Evolutionary conservation across 2,888 invertebrate genomes (phyloP).

Genomic region (Epiperipatus broadwayi): DNA sequence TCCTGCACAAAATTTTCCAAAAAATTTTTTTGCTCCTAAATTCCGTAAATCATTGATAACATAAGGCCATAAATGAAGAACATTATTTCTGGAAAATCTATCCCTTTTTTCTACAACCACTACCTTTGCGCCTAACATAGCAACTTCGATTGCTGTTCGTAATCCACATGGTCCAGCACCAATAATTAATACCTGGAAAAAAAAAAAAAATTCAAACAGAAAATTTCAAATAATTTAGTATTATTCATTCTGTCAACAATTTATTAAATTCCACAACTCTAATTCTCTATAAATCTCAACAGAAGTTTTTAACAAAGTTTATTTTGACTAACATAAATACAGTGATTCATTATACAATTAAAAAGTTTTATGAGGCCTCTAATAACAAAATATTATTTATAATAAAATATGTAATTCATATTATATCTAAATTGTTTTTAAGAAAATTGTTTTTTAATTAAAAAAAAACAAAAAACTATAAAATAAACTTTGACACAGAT

Average conservation of each 20-base stretch:
- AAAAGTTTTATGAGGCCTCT: too few relatives aligned
- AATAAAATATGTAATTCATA: too few relatives aligned
- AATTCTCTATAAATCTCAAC: too few relatives aligned
- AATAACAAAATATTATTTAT: too few relatives aligned
- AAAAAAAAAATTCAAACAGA: slow-evolving; percentile 15
- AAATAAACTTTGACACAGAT: too few relatives aligned
- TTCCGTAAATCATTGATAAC: slow-evolving; percentile 83
- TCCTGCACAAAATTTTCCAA: slow-evolving; percentile 95
- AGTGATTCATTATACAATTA: too few relatives aligned
- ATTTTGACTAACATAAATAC: too few relatives aligned
- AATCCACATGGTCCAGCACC: slow-evolving; percentile 92
- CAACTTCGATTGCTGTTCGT: slow-evolving; percentile 84
- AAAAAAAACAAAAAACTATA: too few relatives aligned
- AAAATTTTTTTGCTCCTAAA: slow-evolving; percentile 92
- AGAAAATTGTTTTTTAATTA: too few relatives aligned
- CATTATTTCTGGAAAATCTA: slow-evolving; percentile 83
- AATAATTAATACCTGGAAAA: slow-evolving; percentile 52
- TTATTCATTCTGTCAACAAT: neutral
- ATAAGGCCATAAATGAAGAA: slow-evolving; percentile 93
- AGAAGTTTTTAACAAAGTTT: too few relatives aligned
- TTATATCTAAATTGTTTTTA: too few relatives aligned
- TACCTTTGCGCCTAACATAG: slow-evolving; percentile 80
- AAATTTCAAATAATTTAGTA: neutral
- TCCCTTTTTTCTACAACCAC: slow-evolving; percentile 80
- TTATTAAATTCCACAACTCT: too few relatives aligned